Base-by-base conservation (phyloP, 2,113 vertebrate species). In the Alouatta palliata region DNA sequence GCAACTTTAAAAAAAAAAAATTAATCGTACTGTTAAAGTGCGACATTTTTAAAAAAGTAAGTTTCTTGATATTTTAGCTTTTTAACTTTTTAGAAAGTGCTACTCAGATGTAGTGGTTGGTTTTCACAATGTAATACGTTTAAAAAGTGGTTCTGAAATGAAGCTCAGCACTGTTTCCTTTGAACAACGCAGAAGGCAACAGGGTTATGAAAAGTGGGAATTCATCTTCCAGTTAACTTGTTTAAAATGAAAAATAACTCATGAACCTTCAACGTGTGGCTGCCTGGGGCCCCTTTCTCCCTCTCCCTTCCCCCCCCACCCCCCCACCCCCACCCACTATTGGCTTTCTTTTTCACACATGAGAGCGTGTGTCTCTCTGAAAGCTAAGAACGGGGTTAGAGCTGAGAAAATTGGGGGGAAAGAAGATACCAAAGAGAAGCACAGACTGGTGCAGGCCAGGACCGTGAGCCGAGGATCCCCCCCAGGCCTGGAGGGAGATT, bases 251-350 rank as follows among this genome's bases (percentile, higher is more conserved):
- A 12, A 71, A 37, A 21, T 2, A 35, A 92, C 21, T 40, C 5
- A 4, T 12, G 45, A 70, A 6, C 58, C 47, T 66, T 79, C 35
- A n/a, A 8, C 12, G 6, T 66, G 25, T 84, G 30, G 3, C 80
- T 71, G 64, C 80, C 86, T 47, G 45, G n/a, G 10, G 17, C 13
- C 47, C 73, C 52, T 1, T 86, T 47, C 45, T 52, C 17, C 25
- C 49, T 19, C 13, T 14, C 12, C 66, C 6, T n/a, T n/a, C 45
- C 45, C 1, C 12, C 4, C 54, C 11, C 2, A 9, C 12, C 14
- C 12, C 66, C 6, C 45, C 45, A 2, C 12, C 4, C 54, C 11
- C 2, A 9, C 12, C 4, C 54, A 8, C 2, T 6, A 0, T 23
- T 25, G 2, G 52, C 25, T 61, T 61, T 73, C 64, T 54, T 64